Base-by-base conservation (phyloP, 2,113 vertebrate genomes). In the Electrona antarctica region DNA sequence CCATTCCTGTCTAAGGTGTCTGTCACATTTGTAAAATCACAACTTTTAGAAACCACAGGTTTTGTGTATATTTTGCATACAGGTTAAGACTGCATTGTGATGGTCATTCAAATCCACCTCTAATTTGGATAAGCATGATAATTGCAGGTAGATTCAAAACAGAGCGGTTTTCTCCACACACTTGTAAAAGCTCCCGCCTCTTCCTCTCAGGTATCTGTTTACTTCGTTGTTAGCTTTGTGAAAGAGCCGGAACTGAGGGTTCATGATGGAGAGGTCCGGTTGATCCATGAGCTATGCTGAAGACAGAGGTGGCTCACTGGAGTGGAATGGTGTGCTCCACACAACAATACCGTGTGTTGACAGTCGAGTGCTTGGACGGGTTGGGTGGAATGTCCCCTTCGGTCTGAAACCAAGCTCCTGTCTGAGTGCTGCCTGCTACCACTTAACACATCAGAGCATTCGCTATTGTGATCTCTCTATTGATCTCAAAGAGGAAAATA, bases 281-380 rank as follows among this genome's bases (percentile, higher is more conserved):
- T 86, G 85, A 86, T 80, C 74, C 69, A 68, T 56, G n/a, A 71
- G 71, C 76, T 83, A 71, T 79, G 77, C 77, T 73, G 71, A 79
- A 76, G 81, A 84, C 70, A 81, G 80, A 84, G 82, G 84, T 84
- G 71, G 64, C 64, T 85, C 82, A 84, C 64, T 80, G 78, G 82
- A 82, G 83, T 85, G 88, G 90, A 92, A 92, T 82, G 86, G 75
- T 83, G 76, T 14, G 56, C 81, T 82, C 79, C 55, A 33, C 58
- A 69, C 78, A 88, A 87, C 89, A 89, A 90, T 86, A 80, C 80
- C 0, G 12, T 87, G 89, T 88, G 89, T 90, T 90, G 89, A 91
- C 88, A 88, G 84, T 74, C 7, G 67, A 82, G 77, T 84, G 79
- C 83, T 81, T 46, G 69, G 77, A 85, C 85, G 49, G 82, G 74